Evolutionary conservation across 2,797 vertebrate species (phyloP).

Genomic region (Halcyon badia): DNA sequence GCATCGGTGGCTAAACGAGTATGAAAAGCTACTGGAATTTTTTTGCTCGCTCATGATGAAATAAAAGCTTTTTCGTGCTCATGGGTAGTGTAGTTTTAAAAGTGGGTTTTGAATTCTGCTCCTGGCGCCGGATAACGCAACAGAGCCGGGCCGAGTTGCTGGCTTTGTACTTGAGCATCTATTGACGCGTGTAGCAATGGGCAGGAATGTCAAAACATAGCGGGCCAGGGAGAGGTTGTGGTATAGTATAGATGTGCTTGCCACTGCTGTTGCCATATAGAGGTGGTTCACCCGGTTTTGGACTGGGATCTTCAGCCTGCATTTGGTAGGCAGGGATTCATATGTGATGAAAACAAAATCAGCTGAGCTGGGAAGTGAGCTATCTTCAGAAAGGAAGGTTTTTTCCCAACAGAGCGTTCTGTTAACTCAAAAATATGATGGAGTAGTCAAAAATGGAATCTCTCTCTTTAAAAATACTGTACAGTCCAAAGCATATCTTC

Average conservation of each 20-base stretch:
- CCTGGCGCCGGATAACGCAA: neutral
- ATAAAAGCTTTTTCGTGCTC: neutral
- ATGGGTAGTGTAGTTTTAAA: neutral
- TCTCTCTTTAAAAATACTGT: neutral
- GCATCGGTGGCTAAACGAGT: neutral
- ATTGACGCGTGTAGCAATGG: neutral
- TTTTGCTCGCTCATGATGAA: fast-evolving
- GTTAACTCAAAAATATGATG: neutral
- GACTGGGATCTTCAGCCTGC: neutral
- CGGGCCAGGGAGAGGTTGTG: neutral
- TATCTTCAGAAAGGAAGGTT: neutral
- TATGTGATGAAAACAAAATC: neutral
- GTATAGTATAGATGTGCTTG: neutral
- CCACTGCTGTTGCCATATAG: neutral
- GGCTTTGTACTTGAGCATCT: neutral
- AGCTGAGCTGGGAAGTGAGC: neutral
- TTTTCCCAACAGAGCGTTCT: neutral
- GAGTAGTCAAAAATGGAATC: neutral
- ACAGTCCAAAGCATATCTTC: neutral
- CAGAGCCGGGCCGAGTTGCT: fast-evolving
- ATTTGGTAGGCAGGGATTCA: neutral
- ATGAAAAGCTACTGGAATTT: neutral
- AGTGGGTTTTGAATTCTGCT: neutral
- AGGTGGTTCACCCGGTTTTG: neutral
- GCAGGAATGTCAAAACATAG: neutral